Conservation (phyloP, 2,113 vertebrate species). For the Charina bottae region DNA sequence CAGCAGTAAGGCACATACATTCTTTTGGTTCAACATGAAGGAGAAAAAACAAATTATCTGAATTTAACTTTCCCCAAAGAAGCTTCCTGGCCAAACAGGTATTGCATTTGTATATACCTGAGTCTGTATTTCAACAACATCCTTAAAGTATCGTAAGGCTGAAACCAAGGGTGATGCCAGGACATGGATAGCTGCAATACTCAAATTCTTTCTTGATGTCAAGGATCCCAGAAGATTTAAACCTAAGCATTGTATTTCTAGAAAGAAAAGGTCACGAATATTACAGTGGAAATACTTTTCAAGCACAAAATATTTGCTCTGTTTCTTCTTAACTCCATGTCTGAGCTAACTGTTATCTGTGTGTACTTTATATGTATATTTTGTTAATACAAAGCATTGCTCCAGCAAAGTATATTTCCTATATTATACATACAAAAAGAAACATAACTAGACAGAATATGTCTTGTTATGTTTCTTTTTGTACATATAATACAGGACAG, state of each 20-base stretch:
- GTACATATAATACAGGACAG: background rate
- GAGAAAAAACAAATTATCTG: background rate
- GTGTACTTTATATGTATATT: background rate
- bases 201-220: conserved; percentile 86
- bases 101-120: conserved; percentile 74
- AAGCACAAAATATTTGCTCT: background rate
- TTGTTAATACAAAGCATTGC: background rate
- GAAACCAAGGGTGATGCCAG: conserved; percentile 84
- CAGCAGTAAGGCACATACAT: background rate
- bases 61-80: background rate
- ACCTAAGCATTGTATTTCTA: conserved; percentile 92
- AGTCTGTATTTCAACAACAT: conserved; percentile 80
- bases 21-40: background rate
- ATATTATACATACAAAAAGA: background rate
- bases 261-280: conserved; percentile 34
- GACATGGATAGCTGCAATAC: conserved; percentile 80
- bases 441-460: background rate
- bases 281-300: background rate
- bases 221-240: conserved; percentile 83
- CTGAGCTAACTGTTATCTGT: too few relatives aligned
- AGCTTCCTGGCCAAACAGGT: background rate
- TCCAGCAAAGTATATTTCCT: background rate
- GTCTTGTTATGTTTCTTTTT: background rate
- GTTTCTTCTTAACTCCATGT: background rate
- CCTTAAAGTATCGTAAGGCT: conserved; percentile 80